A percentile compares a stretch with the other conserved stretches of the same genome.
These are phyloP conservation scores for Polypedilum vanderplanki DNA, from an alignment of 1,140 invertebrate genomes.

Conservation along the genomic window DNA sequence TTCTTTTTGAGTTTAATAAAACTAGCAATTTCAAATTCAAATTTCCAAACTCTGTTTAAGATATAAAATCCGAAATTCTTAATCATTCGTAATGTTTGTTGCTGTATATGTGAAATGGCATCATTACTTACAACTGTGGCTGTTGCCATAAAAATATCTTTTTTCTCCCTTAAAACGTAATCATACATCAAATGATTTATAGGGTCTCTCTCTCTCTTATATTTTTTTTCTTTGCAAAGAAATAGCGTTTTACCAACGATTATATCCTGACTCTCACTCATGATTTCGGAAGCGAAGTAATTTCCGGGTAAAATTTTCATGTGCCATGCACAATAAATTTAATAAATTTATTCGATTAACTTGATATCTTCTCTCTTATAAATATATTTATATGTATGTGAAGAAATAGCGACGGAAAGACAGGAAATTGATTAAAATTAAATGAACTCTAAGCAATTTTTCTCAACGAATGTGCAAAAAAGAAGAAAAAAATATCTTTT, in stretches of 20 bases:
- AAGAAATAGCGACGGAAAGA: not conserved
- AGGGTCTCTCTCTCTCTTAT: not conserved
- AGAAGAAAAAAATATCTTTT: not conserved
- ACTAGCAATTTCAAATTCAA: too few species aligned
- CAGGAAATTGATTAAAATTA: slow-evolving; percentile 19
- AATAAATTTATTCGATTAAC: slow-evolving; percentile 14
- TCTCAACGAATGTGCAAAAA: not conserved
- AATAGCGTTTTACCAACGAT: not conserved
- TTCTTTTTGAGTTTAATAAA: too few species aligned
- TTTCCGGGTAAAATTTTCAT: not conserved
- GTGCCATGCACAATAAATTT: slow-evolving; percentile 16
- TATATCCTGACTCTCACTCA: not conserved
- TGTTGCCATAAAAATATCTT: slow-evolving; percentile 19
- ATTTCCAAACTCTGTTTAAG: too few species aligned
- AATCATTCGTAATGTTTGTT: slow-evolving; percentile 2
- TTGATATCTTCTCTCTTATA: not conserved
- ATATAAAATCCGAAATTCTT: not conserved
- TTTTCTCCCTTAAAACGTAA: not conserved
- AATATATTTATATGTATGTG: too few species aligned
- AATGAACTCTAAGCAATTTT: slow-evolving; percentile 7
- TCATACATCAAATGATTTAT: slow-evolving; percentile 19
- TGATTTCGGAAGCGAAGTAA: not conserved
- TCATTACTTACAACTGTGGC: slow-evolving; percentile 17
- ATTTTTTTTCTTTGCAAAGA: not conserved
- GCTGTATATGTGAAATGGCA: not conserved